Evolutionary conservation across 2,797 vertebrate species (phyloP), one percentile per base, ranked within the genome.

Genomic region (Halcyon chelicuti): DNA sequence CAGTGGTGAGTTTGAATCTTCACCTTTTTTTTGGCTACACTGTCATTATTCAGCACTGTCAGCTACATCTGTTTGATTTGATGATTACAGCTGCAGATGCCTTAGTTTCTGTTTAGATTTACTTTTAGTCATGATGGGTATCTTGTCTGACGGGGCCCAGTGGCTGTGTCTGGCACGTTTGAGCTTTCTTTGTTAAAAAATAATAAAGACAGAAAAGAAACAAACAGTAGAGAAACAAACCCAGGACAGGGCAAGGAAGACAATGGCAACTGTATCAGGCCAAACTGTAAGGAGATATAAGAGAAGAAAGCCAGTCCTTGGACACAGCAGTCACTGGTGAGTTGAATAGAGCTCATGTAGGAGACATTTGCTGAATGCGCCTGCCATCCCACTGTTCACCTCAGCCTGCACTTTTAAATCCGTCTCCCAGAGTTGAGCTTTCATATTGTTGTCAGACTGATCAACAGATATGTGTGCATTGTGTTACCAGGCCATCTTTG

Each of bases 391-490:
- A 54, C 46, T 62, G 57, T 62, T 75, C 76, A 86, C 13, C 60
- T 80, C 70, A 17, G 75, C 57, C 35, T 70, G 60, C 42, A 49
- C 82, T 86, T 83, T 65, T 75, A 82, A 82, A 85, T 88, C 85
- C 54, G 71, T 76, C 68, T 90, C 67, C 44, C 31, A 70, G 70
- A 72, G 65, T 71, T 90, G 80, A 61, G 80, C 75, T 90, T 85
- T 85, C 4, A 0, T 65, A 68, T 26, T 95, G 60, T 71, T 88
- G 37, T 71, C 79, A 87, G 61, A 46, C 37, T 79, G 95, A 96
- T 94, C 62, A 80, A 73, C 49, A 92, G 94, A 95, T 96, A 92
- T 0, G 16, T 33, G 46, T 77, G 33, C 65, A 83, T 93, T 95
- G 80, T 78, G 40, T 47, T 66, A 37, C 68, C 22, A 33, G 51